Base-by-base conservation (phyloP, 2,113 vertebrate species). In the Saguinus midas region DNA sequence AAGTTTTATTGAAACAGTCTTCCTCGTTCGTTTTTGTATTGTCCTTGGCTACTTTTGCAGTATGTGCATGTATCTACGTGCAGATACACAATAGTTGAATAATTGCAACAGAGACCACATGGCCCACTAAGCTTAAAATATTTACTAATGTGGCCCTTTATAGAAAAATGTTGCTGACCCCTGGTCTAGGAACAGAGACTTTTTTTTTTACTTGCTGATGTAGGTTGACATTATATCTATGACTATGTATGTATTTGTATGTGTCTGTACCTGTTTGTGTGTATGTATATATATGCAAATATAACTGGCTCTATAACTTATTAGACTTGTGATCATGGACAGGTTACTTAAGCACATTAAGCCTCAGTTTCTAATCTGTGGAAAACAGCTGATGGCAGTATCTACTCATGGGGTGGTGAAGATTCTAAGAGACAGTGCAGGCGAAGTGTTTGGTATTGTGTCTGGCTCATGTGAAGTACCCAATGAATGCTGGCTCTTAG, bases 1-100 rank as follows among this genome's bases (percentile, higher is more conserved):
- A 91, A 95, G 73, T 86, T 87, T 83, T 95, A 87, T 70, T 50
- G 40, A 84, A 66, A 61, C 48, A 61, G 45, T 18, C 55, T 29
- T 35, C 3, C 2, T 70, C 10, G 64, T 93, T 94, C 43, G 6
- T 52, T 84, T 90, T 83, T 90, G 58, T 87, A 18, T 89, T 45
- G 11, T 95, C 58, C 83, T 0, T 58, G 61, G 29, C 37, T 86
- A 73, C 43, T 55, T 78, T 94, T 88, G 27, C 21, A 21, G 43
- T 70, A 8, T 2, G 6, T 37, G 16, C 0, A 5, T 82, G 64
- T 32, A 40, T 32, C 10, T 45, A 6, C 4, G 0, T 25, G 23
- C 64, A 45, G 10, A 12, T 29, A 78, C 21, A 25, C 68, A 37
- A 18, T 40, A n/a, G 5, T 12, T 61, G 82, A 72, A 45, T 78